Conservation (phyloP, 1,140 invertebrate genomes). For the Drosophila nigrodunni region DNA sequence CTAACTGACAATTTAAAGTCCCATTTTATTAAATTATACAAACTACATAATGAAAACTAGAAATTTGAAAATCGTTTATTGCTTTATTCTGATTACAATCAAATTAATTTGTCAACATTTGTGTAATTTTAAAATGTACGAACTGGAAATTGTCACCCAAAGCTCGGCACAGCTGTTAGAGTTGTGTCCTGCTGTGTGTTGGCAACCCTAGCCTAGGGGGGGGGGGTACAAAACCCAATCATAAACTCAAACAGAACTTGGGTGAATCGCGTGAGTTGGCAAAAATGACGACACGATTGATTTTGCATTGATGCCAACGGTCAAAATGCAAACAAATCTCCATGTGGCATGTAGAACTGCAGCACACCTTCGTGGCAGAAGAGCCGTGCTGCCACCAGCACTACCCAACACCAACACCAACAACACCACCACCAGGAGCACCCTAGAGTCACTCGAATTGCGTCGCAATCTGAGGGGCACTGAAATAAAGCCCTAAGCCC, state of each 20-base stretch:
- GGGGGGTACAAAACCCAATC: constrained; percentile 35
- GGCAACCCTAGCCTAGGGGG: background rate
- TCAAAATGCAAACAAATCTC: constrained; percentile 24
- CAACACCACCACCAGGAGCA: background rate
- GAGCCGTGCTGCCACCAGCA: constrained; percentile 46
- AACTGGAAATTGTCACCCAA: background rate
- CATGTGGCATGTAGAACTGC: constrained; percentile 32
- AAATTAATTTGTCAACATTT: no score
- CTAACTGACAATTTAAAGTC: no score
- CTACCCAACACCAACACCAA: constrained; percentile 3
- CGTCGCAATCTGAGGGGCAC: constrained; percentile 68
- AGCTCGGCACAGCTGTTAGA: background rate
- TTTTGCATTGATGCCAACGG: constrained; percentile 52
- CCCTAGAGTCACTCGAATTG: constrained; percentile 48
- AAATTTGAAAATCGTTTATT: no score
- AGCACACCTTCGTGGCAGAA: constrained; percentile 28
- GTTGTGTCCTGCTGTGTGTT: background rate
- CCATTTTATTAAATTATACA: no score
- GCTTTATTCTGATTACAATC: no score
- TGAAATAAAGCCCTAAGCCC: constrained; percentile 71
- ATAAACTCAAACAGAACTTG: constrained; percentile 52
- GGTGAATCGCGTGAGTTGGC: constrained; percentile 32
- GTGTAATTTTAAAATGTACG: no score
- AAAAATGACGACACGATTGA: constrained; percentile 49
- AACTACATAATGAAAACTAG: no score